Percentiles rank a stretch among this genome's conserved stretches.
phyloP scores from a whole-genome alignment of 2,113 vertebrate genomes.

The Eurystomus gularis region DNA sequence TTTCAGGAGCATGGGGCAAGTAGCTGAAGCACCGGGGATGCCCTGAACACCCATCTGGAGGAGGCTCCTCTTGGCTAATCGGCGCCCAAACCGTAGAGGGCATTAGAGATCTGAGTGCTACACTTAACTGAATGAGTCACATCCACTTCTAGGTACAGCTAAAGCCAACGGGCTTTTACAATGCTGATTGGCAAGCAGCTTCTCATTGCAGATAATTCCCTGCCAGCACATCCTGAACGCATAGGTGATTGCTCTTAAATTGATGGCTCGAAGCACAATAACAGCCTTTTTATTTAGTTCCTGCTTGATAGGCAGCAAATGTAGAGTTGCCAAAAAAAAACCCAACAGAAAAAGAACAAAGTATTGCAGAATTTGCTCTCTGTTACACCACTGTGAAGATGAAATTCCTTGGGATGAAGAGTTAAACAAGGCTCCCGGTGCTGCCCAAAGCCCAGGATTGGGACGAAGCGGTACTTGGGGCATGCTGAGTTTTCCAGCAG shows the following conservation, averaged over 20 bases:
- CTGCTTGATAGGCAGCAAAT: conserved; percentile 48
- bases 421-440: not conserved
- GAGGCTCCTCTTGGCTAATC: not conserved
- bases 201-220: conserved; percentile 70
- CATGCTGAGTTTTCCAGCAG: not conserved
- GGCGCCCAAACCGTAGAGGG: not conserved
- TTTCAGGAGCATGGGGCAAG: rapidly evolving
- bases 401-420: not conserved
- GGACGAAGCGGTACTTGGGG: rapidly evolving
- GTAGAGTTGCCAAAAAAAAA: not conserved
- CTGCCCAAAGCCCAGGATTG: not conserved
- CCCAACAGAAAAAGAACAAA: no score
- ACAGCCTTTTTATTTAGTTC: conserved; percentile 68
- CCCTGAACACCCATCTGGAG: not conserved
- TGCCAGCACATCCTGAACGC: conserved; percentile 61
- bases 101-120: not conserved
- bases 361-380: not conserved
- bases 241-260: conserved; percentile 74
- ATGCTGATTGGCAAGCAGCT: conserved; percentile 61
- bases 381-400: not conserved
- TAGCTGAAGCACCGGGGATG: not conserved
- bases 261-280: conserved; percentile 70
- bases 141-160: not conserved
- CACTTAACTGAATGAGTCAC: not conserved
- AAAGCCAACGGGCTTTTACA: conserved; percentile 35